Percentiles rank a stretch among this genome's conserved stretches.
These are phyloP conservation scores for Echinops telfairi DNA, from an alignment of 2,113 vertebrate genomes.

Conservation along the genomic window DNA sequence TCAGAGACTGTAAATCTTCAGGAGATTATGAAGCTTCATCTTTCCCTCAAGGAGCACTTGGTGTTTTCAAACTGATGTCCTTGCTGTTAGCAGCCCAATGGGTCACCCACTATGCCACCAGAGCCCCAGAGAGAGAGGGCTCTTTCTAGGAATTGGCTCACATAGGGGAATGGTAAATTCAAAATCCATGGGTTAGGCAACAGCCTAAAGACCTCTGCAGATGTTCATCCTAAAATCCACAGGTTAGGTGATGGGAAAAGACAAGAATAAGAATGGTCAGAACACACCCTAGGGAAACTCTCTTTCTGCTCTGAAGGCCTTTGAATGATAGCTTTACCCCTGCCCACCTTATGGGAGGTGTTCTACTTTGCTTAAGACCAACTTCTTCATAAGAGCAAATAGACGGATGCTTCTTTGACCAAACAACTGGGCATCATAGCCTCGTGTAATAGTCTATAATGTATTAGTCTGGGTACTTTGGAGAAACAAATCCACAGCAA, in stretches of 20 bases:
- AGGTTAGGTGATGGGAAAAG: background rate
- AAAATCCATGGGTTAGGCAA: background rate
- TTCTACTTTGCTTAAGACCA: background rate
- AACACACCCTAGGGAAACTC: background rate
- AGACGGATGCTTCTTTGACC: background rate
- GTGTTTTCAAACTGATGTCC: too few relatives aligned
- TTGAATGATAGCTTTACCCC: background rate
- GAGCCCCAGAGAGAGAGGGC: background rate
- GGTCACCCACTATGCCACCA: too few relatives aligned
- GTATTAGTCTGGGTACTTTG: too few relatives aligned
- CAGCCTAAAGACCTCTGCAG: background rate
- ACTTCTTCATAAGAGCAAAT: background rate
- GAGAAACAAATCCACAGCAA: too few relatives aligned
- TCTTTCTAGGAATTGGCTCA: background rate
- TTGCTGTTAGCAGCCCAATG: too few relatives aligned
- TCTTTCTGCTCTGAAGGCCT: background rate
- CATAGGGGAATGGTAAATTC: background rate
- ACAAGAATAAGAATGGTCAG: background rate
- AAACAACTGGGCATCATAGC: background rate
- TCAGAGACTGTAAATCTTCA: too few relatives aligned
- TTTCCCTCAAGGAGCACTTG: too few relatives aligned
- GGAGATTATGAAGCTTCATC: too few relatives aligned
- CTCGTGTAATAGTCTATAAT: too few relatives aligned
- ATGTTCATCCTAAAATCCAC: background rate
- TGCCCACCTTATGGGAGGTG: background rate